These are phyloP conservation scores for Noctua pronuba DNA, from an alignment of 2,888 invertebrate genomes.

Conservation along the genomic window DNA sequence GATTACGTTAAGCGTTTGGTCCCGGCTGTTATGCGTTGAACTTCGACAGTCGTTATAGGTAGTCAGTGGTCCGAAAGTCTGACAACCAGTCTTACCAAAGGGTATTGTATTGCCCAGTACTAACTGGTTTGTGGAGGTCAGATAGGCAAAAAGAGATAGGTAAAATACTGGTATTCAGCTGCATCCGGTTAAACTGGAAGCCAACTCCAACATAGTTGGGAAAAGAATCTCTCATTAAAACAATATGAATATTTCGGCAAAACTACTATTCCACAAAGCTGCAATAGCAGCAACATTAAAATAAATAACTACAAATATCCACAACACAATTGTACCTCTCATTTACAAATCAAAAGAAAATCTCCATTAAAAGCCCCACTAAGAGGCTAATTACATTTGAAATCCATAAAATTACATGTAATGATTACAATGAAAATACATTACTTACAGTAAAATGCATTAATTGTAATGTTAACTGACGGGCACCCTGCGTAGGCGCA, in stretches of 20 bases:
- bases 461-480: constrained; percentile 47
- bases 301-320: neutral
- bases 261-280: neutral
- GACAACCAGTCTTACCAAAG: too few species aligned
- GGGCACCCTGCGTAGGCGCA: constrained; percentile 38
- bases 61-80: too few species aligned
- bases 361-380: constrained; percentile 26
- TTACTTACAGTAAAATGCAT: constrained; percentile 49
- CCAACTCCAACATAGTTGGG: too few species aligned
- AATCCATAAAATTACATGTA: constrained; percentile 50
- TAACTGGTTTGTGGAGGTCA: too few species aligned
- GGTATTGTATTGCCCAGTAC: too few species aligned
- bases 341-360: constrained; percentile 43
- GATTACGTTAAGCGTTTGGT: too few species aligned
- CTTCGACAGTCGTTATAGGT: too few species aligned
- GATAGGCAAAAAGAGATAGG: too few species aligned
- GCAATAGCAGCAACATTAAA: neutral
- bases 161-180: too few species aligned
- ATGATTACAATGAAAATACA: constrained; percentile 46
- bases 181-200: too few species aligned
- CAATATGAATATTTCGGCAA: neutral
- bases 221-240: neutral
- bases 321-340: neutral
- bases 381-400: constrained; percentile 36
- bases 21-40: too few species aligned